Percentiles rank a stretch among this genome's conserved stretches.
Conservation (phyloP, 53 echinoderm and acorn worm genomes). For the Pentamera pediparva region DNA sequence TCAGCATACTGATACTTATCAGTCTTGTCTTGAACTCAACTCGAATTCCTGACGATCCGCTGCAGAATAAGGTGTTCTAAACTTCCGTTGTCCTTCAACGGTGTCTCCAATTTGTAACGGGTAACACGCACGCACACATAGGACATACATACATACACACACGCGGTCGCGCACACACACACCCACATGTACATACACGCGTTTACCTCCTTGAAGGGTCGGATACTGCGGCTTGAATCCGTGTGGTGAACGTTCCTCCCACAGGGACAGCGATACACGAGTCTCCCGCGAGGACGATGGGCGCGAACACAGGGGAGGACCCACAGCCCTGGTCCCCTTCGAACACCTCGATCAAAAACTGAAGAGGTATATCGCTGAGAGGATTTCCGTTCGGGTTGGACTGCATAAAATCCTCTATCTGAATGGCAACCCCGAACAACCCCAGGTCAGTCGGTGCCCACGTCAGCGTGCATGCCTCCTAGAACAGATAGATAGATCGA, state of each 20-base stretch:
- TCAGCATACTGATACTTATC: no score
- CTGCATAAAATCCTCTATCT: constrained; percentile 6
- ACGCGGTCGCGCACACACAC: no score
- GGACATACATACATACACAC: no score
- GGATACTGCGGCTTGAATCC: not conserved
- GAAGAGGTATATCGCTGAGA: constrained; percentile 8
- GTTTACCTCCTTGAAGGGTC: constrained; percentile 13
- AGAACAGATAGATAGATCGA: not conserved
- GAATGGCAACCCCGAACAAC: constrained; percentile 11
- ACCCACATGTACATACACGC: no score
- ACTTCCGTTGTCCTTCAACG: no score
- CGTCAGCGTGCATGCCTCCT: not conserved
- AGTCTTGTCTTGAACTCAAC: no score
- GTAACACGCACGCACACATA: no score
- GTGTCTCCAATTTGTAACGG: no score
- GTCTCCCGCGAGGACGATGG: not conserved
- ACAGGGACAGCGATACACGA: constrained; percentile 13
- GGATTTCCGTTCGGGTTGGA: not conserved
- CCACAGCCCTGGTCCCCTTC: not conserved
- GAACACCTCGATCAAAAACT: constrained; percentile 12
- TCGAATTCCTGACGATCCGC: no score
- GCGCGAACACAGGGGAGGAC: not conserved
- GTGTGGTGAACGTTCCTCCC: constrained; percentile 10
- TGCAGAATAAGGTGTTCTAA: no score
- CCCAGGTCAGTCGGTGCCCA: constrained; percentile 6